phyloP scores from a whole-genome alignment of 2,113 vertebrate genomes.

The Panthera uncia region DNA sequence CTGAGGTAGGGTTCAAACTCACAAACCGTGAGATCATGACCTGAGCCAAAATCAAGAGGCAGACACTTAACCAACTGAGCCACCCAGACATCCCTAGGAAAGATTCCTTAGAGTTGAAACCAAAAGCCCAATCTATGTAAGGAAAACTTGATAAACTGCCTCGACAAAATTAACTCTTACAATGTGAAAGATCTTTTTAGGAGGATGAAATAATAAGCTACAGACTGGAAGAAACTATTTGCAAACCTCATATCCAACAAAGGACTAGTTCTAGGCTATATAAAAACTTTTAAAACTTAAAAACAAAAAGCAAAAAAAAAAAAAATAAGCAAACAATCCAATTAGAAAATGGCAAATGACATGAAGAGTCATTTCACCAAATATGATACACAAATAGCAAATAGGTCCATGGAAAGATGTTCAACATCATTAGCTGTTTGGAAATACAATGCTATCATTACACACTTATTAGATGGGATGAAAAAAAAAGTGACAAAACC shows the following conservation, averaged over 20 bases:
- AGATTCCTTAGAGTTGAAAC: neutral
- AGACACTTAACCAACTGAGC: too few relatives aligned
- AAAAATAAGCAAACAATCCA: neutral
- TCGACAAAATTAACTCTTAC: neutral
- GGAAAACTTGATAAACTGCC: neutral
- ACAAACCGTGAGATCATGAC: too few relatives aligned
- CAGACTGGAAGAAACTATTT: neutral
- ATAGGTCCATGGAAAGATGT: neutral
- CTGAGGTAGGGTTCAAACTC: too few relatives aligned
- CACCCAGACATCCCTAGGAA: neutral
- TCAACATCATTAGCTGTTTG: neutral
- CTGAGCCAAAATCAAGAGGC: too few relatives aligned
- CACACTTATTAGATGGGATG: neutral
- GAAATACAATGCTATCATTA: neutral
- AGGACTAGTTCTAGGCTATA: neutral
- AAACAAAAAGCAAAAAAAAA: neutral
- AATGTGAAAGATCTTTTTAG: neutral
- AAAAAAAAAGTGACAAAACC: neutral
- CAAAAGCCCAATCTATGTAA: neutral
- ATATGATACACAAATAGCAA: neutral
- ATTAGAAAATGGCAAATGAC: neutral
- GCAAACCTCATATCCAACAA: neutral
- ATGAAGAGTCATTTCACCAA: neutral
- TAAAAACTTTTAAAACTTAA: slow-evolving; percentile 25
- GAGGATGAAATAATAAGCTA: neutral